Evolutionary conservation across 2,113 vertebrate species (phyloP).

Genomic region (Leiothrix lutea): DNA sequence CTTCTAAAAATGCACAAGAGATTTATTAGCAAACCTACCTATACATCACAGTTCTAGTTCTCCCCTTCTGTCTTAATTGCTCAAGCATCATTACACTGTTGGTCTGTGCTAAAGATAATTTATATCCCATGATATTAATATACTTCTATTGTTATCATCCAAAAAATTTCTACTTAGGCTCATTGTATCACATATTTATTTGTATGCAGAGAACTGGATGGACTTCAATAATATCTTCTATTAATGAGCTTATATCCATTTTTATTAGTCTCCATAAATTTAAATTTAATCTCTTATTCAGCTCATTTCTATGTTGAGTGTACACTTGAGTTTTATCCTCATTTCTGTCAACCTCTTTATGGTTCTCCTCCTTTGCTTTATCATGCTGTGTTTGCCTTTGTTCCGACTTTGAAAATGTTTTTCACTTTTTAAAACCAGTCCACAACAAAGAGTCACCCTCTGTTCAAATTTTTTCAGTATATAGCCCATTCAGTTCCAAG

Average conservation of each 20-base stretch:
- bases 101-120: background rate
- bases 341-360: background rate
- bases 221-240: background rate
- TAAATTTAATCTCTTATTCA: background rate
- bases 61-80: background rate
- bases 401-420: background rate
- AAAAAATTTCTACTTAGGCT: background rate
- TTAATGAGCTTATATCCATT: background rate
- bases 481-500: background rate
- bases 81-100: background rate
- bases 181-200: background rate
- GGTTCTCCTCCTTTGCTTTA: background rate
- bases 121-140: background rate
- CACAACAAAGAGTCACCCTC: background rate
- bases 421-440: background rate
- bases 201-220: background rate
- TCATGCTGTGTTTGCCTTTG: background rate
- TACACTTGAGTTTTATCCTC: conserved; percentile 2
- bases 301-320: background rate
- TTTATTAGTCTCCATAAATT: conserved; percentile 22
- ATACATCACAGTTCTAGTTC: background rate
- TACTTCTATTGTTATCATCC: background rate
- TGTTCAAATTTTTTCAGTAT: background rate
- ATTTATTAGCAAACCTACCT: background rate
- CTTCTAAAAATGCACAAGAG: background rate